Evolutionary conservation across 2,888 invertebrate genomes (phyloP), one percentile per base, ranked within the genome.

Genomic region (Norana najaformis): DNA sequence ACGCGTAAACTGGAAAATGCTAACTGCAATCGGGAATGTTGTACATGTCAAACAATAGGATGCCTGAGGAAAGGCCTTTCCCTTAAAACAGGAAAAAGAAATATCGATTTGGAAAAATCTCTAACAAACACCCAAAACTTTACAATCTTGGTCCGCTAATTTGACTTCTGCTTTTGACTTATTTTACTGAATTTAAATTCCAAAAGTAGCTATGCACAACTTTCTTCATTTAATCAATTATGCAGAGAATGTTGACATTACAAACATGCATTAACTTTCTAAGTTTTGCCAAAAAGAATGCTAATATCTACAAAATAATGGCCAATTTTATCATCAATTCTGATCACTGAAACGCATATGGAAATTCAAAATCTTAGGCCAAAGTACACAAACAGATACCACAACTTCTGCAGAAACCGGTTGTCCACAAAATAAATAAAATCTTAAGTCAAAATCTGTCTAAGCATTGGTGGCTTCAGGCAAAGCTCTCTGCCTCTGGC

Each of bases 401-500:
- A 69, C 1, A n/a, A 69, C 69, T 69, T 69, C 69, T 11, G n/a
- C n/a, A n/a, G 69, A 69, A 69, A 69, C n/a, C 69, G n/a, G n/a
- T n/a, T 69, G 69, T 69, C n/a, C 69, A 69, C 69, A 85, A 85
- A 85, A 85, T 85, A 85, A 85, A 85, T 85, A 23, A 85, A 35
- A 36, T 69, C 85, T 85, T 85, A 36, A 37, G 36, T 85, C 85
- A 85, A 14, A 36, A 85, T 85, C 35, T 36, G 85, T 85, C 85
- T 85, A 85, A 85, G 18, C 18, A n/a, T n/a, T 88, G 88, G 90
- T 35, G 41, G 90, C 38, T 83, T 91, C 90, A 92, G 88, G 92
- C 91, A 20, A 92, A 91, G 83, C 89, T 92, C 35, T 92, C 92
- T 11, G 91, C 90, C n/a, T 91, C 92, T 30, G 91, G 91, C 89